Evolutionary conservation across 2,113 vertebrate species (phyloP).

Genomic region (Dryoscopus gambensis): DNA sequence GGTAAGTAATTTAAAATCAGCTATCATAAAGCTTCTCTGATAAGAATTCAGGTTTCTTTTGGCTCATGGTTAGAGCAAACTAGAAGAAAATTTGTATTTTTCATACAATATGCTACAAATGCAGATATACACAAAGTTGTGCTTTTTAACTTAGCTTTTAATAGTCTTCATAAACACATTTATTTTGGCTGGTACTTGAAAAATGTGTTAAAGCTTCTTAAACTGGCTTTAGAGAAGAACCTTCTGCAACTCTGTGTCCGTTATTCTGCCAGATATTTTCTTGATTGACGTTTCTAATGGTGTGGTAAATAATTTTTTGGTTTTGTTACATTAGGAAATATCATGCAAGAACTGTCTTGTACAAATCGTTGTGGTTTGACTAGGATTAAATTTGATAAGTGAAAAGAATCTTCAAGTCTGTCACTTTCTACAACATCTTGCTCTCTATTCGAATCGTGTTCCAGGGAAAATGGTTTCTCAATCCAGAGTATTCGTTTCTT

Average conservation of each 20-base stretch:
- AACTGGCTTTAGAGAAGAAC: not conserved
- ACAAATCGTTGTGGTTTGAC: not conserved
- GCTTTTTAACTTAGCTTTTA: not conserved
- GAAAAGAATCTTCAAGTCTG: not conserved
- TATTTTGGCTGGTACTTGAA: not conserved
- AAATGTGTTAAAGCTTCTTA: not conserved
- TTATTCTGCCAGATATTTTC: not conserved
- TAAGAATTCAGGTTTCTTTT: not conserved
- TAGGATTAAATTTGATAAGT: not conserved
- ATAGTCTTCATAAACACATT: not conserved
- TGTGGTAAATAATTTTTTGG: not conserved
- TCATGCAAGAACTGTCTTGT: not conserved
- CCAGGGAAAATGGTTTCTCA: not conserved
- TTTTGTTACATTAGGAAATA: not conserved
- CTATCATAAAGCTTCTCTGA: not conserved
- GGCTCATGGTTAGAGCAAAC: not conserved
- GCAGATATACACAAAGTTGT: not conserved
- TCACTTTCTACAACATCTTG: not conserved
- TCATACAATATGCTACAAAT: not conserved
- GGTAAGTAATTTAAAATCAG: not conserved
- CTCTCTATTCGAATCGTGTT: accelerated
- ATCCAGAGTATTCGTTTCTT: not conserved
- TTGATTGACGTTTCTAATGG: not conserved
- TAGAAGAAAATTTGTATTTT: not conserved
- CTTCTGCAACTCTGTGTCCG: not conserved